phyloP scores from a whole-genome alignment of 2,797 vertebrate species.

The Pangasius macronema region DNA sequence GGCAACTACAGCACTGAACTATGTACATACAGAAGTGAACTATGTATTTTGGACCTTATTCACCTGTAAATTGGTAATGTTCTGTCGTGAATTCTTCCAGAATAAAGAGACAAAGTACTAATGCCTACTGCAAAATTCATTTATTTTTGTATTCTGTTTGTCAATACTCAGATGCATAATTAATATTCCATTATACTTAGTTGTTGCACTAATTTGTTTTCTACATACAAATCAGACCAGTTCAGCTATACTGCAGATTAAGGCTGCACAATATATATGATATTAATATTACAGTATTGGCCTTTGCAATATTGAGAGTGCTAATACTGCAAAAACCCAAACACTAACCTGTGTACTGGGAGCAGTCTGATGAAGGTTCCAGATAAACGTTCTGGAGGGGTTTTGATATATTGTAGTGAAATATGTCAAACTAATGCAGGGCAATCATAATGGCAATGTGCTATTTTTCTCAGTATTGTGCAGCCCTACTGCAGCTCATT shows the following conservation, averaged over 20 bases:
- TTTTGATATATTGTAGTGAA: neutral
- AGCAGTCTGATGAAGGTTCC: neutral
- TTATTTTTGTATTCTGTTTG: slow-evolving; percentile 58
- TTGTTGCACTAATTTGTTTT: neutral
- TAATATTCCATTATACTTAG: neutral
- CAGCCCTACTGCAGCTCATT: neutral
- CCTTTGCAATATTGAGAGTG: neutral
- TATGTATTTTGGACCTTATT: neutral
- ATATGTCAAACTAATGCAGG: neutral
- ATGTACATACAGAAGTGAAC: no score
- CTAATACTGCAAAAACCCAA: neutral
- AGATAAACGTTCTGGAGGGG: neutral
- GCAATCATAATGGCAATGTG: neutral
- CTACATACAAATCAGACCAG: slow-evolving; percentile 32
- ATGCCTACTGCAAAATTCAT: slow-evolving; percentile 54
- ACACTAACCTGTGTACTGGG: neutral
- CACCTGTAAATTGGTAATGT: neutral
- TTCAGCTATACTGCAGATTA: slow-evolving; percentile 20
- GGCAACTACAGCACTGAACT: no score
- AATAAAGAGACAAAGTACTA: slow-evolving; percentile 30
- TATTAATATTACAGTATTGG: neutral
- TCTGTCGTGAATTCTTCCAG: neutral
- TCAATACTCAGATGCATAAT: slow-evolving; percentile 39
- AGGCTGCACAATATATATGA: neutral
- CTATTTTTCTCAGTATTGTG: neutral